Evolutionary conservation across 37 sponge, comb jelly and placozoan species (phyloP).

Genomic region (Hexactinellida sp.): DNA sequence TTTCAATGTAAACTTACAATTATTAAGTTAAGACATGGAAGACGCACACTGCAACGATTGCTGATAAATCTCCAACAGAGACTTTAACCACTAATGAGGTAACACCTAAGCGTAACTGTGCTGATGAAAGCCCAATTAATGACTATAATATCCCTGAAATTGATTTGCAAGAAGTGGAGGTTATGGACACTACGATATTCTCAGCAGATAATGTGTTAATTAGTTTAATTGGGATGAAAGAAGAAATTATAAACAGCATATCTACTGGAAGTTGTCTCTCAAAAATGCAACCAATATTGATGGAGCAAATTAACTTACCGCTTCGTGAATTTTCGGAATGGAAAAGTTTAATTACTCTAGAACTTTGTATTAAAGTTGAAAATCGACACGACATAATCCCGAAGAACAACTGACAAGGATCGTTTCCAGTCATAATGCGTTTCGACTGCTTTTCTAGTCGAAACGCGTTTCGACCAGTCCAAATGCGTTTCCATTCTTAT

Average conservation of each 20-base stretch:
- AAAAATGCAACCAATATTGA: not conserved
- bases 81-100: not conserved
- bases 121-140: not conserved
- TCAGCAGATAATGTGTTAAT: not conserved
- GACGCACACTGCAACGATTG: not conserved
- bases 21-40: not conserved
- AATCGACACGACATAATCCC: too few relatives aligned
- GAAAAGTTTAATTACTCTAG: slow-evolving; percentile 1
- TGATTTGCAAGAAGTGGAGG: slow-evolving; percentile 1
- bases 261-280: not conserved
- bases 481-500: too few relatives aligned
- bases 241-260: not conserved
- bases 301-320: not conserved
- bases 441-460: too few relatives aligned
- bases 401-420: too few relatives aligned
- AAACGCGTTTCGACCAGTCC: too few relatives aligned
- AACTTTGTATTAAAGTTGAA: too few relatives aligned
- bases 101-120: not conserved
- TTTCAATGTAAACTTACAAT: too few relatives aligned
- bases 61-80: not conserved
- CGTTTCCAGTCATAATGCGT: too few relatives aligned
- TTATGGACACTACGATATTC: slow-evolving; percentile 1
- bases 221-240: not conserved
- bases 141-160: not conserved
- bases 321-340: not conserved